These are phyloP conservation scores for Sebastolobus altivelis DNA, from an alignment of 2,797 vertebrate species.

Conservation along the genomic window DNA sequence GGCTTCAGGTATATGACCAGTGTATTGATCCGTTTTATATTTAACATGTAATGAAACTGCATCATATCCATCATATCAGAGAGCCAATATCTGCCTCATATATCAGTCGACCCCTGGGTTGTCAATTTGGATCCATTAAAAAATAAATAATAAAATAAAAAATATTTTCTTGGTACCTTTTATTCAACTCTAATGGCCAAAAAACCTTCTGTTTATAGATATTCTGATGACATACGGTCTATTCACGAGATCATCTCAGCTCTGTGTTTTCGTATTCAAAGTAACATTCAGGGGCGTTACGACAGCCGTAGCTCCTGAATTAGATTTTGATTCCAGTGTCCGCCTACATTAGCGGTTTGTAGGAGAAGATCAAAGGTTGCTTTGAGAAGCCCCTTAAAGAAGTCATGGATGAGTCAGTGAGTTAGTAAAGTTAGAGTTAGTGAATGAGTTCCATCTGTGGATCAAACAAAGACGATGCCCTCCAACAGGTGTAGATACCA, in stretches of 20 bases:
- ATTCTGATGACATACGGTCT: too few species aligned
- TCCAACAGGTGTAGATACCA: conserved; percentile 35
- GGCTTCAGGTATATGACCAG: neutral
- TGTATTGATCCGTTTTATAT: neutral
- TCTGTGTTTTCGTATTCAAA: neutral
- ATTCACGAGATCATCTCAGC: too few species aligned
- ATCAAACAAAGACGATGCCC: conserved; percentile 28
- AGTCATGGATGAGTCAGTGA: conserved; percentile 17
- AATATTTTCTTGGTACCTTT: neutral
- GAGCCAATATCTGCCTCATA: neutral
- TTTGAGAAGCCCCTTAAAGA: conserved; percentile 20
- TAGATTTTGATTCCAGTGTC: conserved; percentile 33
- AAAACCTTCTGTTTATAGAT: neutral
- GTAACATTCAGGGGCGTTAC: conserved; percentile 10
- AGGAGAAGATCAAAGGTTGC: conserved; percentile 48
- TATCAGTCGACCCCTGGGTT: neutral
- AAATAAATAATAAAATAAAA: too few species aligned
- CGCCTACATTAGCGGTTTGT: conserved; percentile 8
- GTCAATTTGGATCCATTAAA: neutral
- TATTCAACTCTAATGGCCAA: neutral
- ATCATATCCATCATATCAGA: neutral
- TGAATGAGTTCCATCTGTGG: conserved; percentile 27
- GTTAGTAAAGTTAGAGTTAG: neutral
- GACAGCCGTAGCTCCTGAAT: conserved; percentile 18
- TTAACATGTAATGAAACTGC: neutral